These are phyloP conservation scores for Lithodes maja DNA, from an alignment of 2,888 invertebrate species.

Conservation along the genomic window DNA sequence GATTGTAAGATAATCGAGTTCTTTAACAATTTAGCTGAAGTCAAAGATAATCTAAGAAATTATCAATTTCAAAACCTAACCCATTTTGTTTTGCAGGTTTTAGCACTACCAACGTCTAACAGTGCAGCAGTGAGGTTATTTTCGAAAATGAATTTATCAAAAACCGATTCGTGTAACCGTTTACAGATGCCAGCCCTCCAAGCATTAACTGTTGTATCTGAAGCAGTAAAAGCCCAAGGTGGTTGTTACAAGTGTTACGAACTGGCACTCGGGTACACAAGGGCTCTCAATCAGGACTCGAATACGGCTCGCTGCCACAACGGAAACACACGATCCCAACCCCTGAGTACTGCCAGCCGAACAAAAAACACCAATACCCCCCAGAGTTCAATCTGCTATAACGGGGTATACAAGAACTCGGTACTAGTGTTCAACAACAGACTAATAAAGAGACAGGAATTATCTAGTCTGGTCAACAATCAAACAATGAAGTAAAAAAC, in stretches of 20 bases:
- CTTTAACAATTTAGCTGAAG: neutral
- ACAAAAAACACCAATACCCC: too few relatives aligned
- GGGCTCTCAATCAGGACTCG: too few relatives aligned
- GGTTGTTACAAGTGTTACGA: slow-evolving; percentile 1
- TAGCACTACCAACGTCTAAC: slow-evolving; percentile 20
- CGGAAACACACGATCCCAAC: too few relatives aligned
- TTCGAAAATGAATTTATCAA: slow-evolving; percentile 23
- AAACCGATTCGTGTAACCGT: slow-evolving; percentile 16
- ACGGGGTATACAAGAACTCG: too few relatives aligned
- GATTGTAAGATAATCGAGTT: slow-evolving; percentile 3
- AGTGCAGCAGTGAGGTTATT: slow-evolving; percentile 27
- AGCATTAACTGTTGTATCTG: slow-evolving; percentile 7
- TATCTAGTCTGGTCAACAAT: too few relatives aligned
- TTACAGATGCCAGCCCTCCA: slow-evolving; percentile 28
- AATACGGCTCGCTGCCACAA: too few relatives aligned
- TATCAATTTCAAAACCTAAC: neutral
- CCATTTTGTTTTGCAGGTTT: slow-evolving; percentile 22
- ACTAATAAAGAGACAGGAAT: too few relatives aligned
- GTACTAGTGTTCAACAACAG: too few relatives aligned
- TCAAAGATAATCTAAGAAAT: neutral
- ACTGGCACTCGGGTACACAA: neutral
- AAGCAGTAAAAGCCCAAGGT: neutral
- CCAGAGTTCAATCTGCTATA: too few relatives aligned
- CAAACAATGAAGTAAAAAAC: too few relatives aligned
- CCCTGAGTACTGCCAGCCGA: too few relatives aligned